phyloP scores from a whole-genome alignment of 2,797 vertebrate species.

The Hydrocynus forskahlii region DNA sequence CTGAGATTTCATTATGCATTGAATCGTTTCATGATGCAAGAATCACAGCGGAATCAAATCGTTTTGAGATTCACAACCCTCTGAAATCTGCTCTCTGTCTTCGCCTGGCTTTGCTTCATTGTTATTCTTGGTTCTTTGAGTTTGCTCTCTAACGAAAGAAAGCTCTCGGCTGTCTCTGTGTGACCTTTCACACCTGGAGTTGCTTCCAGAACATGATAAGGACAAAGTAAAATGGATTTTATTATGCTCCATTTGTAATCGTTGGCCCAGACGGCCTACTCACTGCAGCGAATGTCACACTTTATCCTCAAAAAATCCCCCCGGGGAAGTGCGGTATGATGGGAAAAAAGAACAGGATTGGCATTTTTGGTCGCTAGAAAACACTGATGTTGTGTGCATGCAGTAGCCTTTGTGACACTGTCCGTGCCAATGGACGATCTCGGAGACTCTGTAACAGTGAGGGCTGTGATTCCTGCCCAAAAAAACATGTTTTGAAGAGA shows the following conservation, averaged over 20 bases:
- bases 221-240: constrained; percentile 3
- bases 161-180: constrained; percentile 12
- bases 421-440: not conserved
- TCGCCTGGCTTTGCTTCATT: constrained; percentile 2
- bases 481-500: constrained; percentile 39
- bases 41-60: not conserved
- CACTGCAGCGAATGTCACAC: constrained; percentile 9
- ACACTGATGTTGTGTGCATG: constrained; percentile 3
- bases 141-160: constrained; percentile 21
- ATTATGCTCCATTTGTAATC: constrained; percentile 37
- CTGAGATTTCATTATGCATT: too few species aligned
- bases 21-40: too few species aligned
- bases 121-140: not conserved
- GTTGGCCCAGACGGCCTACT: constrained; percentile 26
- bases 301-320: constrained; percentile 32
- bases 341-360: constrained; percentile 24
- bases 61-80: not conserved
- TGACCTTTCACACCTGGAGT: constrained; percentile 36
- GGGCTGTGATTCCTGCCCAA: constrained; percentile 17
- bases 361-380: constrained; percentile 33
- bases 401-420: constrained; percentile 18
- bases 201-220: constrained; percentile 36
- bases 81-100: not conserved
- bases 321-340: constrained; percentile 4
- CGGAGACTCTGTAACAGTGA: constrained; percentile 7